Evolutionary conservation across 2,113 vertebrate genomes (phyloP).

Genomic region (Caranx ignobilis): DNA sequence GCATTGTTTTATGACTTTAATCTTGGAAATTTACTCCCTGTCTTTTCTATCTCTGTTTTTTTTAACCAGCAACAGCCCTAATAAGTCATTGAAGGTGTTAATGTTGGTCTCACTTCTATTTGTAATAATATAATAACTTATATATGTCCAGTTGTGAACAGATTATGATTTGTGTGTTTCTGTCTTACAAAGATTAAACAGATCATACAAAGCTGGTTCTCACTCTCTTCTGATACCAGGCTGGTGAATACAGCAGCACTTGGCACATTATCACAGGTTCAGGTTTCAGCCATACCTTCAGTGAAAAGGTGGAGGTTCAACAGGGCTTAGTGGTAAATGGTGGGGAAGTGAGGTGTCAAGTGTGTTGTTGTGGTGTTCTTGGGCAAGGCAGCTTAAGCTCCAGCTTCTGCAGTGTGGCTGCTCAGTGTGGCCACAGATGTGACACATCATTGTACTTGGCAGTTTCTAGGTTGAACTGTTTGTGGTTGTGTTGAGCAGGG

Average conservation of each 20-base stretch:
- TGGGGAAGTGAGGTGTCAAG: neutral
- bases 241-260: neutral
- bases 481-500: neutral
- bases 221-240: neutral
- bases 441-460: neutral
- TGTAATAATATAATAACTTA: too few relatives aligned
- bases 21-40: too few relatives aligned
- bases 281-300: slow-evolving; percentile 24
- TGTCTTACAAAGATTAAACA: neutral
- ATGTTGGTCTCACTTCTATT: too few relatives aligned
- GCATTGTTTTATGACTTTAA: too few relatives aligned
- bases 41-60: too few relatives aligned
- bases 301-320: slow-evolving; percentile 8
- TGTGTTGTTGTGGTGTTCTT: slow-evolving; percentile 23
- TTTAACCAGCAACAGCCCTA: too few relatives aligned
- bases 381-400: neutral
- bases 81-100: too few relatives aligned
- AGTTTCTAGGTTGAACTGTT: neutral
- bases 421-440: slow-evolving; percentile 6
- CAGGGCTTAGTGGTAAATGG: neutral
- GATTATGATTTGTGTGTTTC: neutral
- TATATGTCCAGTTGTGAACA: neutral
- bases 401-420: neutral
- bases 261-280: neutral
- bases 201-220: neutral